A percentile compares a stretch with the other conserved stretches of the same genome.
phyloP scores from a whole-genome alignment of 2,113 vertebrate species.

The Pelodiscus sinensis region DNA sequence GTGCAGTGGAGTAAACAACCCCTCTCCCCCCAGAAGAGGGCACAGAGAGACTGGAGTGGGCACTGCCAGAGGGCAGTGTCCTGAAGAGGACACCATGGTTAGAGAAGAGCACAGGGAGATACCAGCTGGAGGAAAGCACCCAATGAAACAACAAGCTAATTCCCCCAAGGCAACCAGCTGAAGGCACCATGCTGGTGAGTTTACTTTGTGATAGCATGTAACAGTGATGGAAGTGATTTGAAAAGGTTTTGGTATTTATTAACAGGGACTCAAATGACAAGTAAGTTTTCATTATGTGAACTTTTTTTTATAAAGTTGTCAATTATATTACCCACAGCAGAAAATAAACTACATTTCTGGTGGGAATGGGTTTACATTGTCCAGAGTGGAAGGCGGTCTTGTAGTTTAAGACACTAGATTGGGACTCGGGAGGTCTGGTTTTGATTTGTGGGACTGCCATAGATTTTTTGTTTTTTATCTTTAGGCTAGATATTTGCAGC shows the following conservation, averaged over 20 bases:
- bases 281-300: conserved; percentile 18
- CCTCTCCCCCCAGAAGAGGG: no score
- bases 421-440: background rate
- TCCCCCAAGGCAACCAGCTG: no score
- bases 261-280: background rate
- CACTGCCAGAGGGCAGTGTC: no score
- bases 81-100: no score
- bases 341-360: background rate
- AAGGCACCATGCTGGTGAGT: no score
- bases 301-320: background rate
- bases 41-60: no score
- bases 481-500: background rate
- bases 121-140: no score
- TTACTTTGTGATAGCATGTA: background rate
- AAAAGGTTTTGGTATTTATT: conserved; percentile 34
- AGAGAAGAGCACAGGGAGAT: no score
- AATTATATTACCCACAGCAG: conserved; percentile 6
- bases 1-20: no score
- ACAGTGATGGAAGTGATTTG: background rate
- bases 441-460: background rate
- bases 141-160: no score
- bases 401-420: background rate
- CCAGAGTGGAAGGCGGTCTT: background rate
- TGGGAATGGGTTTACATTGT: background rate
- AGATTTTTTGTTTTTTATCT: conserved; percentile 16